Evolutionary conservation across 2,113 vertebrate genomes (phyloP).

Genomic region (Podarcis raffonei): DNA sequence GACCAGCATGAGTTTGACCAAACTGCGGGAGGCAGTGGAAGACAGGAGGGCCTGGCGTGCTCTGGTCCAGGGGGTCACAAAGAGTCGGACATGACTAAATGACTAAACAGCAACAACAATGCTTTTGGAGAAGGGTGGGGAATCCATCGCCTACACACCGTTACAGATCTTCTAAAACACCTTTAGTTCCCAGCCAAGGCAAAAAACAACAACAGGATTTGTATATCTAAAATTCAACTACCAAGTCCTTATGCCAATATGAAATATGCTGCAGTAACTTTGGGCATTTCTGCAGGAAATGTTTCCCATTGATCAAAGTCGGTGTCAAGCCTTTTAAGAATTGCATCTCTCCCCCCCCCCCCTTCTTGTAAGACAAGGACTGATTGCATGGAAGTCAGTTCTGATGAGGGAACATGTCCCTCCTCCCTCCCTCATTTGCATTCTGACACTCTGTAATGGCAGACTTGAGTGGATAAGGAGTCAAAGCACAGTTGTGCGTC

Average conservation of each 20-base stretch:
- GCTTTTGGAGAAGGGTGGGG: too few relatives aligned
- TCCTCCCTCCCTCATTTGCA: neutral
- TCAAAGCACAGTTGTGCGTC: neutral
- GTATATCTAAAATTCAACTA: neutral
- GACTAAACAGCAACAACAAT: too few relatives aligned
- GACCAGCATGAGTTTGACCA: too few relatives aligned
- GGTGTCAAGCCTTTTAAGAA: neutral
- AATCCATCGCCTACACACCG: too few relatives aligned
- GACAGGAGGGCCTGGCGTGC: too few relatives aligned
- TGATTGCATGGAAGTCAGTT: neutral
- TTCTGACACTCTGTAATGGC: slow-evolving; percentile 15
- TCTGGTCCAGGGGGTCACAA: too few relatives aligned
- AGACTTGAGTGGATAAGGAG: slow-evolving; percentile 15
- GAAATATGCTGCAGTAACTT: neutral
- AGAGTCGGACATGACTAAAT: too few relatives aligned
- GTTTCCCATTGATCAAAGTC: neutral
- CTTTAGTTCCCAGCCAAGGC: neutral
- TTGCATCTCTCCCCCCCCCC: neutral
- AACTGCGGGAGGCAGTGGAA: too few relatives aligned
- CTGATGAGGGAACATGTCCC: neutral
- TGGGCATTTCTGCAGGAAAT: neutral
- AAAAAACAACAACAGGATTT: neutral
- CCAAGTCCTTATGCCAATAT: neutral
- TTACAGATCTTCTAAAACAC: neutral
- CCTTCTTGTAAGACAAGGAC: too few relatives aligned